Evolutionary conservation across 2,888 invertebrate species (phyloP).

Genomic region (Spatulosminthurus flaviceps): DNA sequence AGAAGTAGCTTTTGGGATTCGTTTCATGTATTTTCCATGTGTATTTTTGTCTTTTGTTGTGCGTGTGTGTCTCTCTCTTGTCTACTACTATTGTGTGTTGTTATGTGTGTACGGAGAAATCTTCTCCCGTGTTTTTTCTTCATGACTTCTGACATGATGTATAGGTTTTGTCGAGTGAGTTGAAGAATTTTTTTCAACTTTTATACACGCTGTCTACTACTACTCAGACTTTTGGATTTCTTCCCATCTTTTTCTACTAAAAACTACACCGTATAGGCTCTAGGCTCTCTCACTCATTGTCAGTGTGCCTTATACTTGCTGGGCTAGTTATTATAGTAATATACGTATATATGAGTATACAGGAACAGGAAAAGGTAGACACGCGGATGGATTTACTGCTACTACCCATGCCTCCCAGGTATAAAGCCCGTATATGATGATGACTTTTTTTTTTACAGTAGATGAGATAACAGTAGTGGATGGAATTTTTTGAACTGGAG

Average conservation of each 20-base stretch:
- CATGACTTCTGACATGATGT: slow-evolving; percentile 46
- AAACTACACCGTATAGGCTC: background rate
- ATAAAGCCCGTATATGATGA: background rate
- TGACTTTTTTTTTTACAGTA: background rate
- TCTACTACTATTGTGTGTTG: background rate
- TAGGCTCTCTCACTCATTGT: background rate
- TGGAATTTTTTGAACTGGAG: background rate
- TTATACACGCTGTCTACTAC: background rate
- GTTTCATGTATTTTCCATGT: background rate
- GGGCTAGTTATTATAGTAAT: no score
- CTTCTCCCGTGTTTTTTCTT: slow-evolving; percentile 29
- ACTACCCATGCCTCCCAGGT: slow-evolving; percentile 10
- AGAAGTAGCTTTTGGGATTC: background rate
- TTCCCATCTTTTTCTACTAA: slow-evolving; percentile 26
- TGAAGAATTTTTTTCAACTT: slow-evolving; percentile 32
- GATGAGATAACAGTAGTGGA: background rate
- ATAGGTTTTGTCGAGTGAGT: slow-evolving; percentile 35
- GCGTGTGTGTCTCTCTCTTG: background rate
- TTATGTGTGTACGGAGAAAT: background rate
- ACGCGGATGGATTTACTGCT: no score
- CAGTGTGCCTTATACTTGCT: background rate
- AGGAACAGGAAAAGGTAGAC: no score
- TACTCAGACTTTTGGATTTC: slow-evolving; percentile 26
- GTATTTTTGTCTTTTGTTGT: slow-evolving; percentile 11
- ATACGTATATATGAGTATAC: no score